phyloP scores from a whole-genome alignment of 2,888 invertebrate species.

The Sympetrum striolatum region DNA sequence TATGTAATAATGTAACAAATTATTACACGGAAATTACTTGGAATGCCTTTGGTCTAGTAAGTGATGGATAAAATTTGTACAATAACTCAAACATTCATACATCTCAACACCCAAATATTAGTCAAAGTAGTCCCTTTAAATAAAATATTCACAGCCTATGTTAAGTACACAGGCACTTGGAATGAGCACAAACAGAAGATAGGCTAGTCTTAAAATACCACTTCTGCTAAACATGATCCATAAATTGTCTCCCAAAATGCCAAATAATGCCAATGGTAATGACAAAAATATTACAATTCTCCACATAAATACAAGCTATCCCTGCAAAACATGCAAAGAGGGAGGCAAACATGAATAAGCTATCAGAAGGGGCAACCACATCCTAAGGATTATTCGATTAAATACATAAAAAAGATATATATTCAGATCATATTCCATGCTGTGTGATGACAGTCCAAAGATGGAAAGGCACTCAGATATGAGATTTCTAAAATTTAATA shows the following conservation, averaged over 20 bases:
- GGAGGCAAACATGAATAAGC: not conserved
- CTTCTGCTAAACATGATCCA: not conserved
- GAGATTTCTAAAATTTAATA: too few relatives aligned
- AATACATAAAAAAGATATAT: not conserved
- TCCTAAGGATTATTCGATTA: not conserved
- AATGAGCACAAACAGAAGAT: conserved; percentile 17
- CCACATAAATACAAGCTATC: conserved; percentile 17
- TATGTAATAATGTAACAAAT: conserved; percentile 14
- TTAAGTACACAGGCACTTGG: not conserved
- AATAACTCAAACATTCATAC: conserved; percentile 10
- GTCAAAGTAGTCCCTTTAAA: not conserved
- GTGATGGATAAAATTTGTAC: conserved; percentile 41
- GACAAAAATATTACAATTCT: not conserved
- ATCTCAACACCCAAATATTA: conserved; percentile 3
- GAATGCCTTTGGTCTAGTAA: conserved; percentile 36
- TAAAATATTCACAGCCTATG: not conserved
- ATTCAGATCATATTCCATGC: too few relatives aligned
- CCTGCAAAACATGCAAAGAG: not conserved
- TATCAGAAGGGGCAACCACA: not conserved
- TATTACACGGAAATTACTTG: conserved; percentile 21
- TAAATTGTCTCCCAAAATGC: not conserved
- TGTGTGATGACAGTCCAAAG: too few relatives aligned
- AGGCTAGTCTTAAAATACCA: not conserved
- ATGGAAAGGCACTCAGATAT: too few relatives aligned
- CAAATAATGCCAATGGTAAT: not conserved